A percentile compares a stretch with the other conserved stretches of the same genome.
phyloP scores from a whole-genome alignment of 2,113 vertebrate species.

The Corythornis cristatus region DNA sequence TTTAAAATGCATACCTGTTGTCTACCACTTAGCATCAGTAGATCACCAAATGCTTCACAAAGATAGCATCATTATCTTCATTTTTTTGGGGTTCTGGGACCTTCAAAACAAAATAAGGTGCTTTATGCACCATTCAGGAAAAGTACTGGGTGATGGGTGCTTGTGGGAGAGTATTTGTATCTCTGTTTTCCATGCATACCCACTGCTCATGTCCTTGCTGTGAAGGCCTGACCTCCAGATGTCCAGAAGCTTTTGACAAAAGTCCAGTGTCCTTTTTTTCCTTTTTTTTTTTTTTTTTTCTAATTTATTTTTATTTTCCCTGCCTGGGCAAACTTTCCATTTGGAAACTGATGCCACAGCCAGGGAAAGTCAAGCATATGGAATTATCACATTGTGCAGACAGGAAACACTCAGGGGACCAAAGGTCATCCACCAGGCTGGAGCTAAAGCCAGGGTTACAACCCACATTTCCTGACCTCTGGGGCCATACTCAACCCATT shows the following conservation, averaged over 20 bases:
- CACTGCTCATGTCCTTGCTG: background rate
- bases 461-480: constrained; percentile 60
- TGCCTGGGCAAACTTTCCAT: constrained; percentile 53
- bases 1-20: background rate
- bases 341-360: constrained; percentile 61
- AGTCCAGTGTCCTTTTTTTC: background rate
- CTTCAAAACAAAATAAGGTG: background rate
- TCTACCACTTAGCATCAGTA: background rate
- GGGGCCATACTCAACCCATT: constrained; percentile 1
- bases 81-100: background rate
- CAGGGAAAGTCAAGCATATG: constrained; percentile 62
- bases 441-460: constrained; percentile 37
- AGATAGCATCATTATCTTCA: background rate
- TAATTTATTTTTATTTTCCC: background rate
- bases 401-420: constrained; percentile 38
- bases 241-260: constrained; percentile 46
- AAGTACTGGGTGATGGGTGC: background rate
- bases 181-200: background rate
- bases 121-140: background rate
- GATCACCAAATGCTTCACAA: background rate
- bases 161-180: background rate
- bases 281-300: background rate
- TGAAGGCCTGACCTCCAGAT: constrained; percentile 38
- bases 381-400: constrained; percentile 60
- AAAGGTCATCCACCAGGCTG: constrained; percentile 56